Base-by-base conservation (phyloP, 2,113 vertebrate species). In the Petroica traversi region DNA sequence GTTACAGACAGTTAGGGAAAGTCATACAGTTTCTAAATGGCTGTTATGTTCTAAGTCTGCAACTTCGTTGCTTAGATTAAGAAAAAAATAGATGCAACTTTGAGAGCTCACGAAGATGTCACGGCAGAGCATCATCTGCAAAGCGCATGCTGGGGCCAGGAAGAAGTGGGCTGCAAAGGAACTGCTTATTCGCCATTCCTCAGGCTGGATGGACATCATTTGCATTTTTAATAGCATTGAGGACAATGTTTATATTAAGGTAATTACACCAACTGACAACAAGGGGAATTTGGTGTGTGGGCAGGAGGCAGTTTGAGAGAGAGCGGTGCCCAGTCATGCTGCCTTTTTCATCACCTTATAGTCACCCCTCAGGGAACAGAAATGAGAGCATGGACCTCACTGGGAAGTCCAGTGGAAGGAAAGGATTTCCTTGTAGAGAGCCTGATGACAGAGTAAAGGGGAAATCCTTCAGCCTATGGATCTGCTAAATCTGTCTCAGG, bases 11-110 rank as follows among this genome's bases (percentile, higher is more conserved):
- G 89, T 94, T 96, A 84, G 92, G 61, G 85, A 96, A 96, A 97
- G 95, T 94, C 90, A 81, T 57, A 83, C 34, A 84, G 93, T 96
- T 96, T 96, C 95, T 93, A 91, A 96, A 96, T 78, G 79, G 68
- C 82, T 96, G 85, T 92, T 94, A 55, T 8, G 84, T 88, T 89
- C 85, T 82, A 90, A 80, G 61, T 92, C 64, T 92, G 72, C 82
- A 88, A 57, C 51, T 88, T 88, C n/a, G 7, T 55, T 90, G 59
- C 75, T 88, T 62, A 93, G 57, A 63, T 77, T 54, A n/a, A 79
- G 51, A 68, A 88, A 55, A 52, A 64, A 90, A 77, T 8, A 31
- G 36, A 69, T 48, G 46, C 63, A 67, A 25, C 76, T 88, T 63
- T 5, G 49, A 75, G 62, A 81, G 49, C 69, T 91, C 59, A 51